Evolutionary conservation across 2,113 vertebrate genomes (phyloP), one percentile per base, ranked within the genome.

Genomic region (Neodon shergylaensis): DNA sequence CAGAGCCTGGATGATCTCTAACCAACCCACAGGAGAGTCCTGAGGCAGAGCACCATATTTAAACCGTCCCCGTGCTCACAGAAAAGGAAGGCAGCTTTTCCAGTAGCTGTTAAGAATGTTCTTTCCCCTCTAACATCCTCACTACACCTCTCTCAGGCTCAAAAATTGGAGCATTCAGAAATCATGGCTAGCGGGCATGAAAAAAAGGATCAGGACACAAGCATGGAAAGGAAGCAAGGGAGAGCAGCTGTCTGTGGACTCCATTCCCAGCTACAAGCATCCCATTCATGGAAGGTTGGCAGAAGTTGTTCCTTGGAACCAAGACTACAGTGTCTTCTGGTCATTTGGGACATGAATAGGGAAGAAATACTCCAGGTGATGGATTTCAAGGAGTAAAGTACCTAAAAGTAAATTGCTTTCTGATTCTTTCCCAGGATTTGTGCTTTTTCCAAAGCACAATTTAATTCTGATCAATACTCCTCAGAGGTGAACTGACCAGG

Each of bases 351-450:
- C 2, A 61, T 3, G 42, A 47, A 12, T 10, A 74, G 24, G 28
- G 65, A 90, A 91, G n/a, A 91, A 95, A 83, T 66, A 91, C 63
- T 95, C 17, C 33, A 61, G 73, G 4, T 44, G 33, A 91, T 47
- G 14, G 61, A 73, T 24, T 81, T 76, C 49, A 91, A 66, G 19
- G 47, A 39, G 3, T 63, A 81, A 70, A 17, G 8, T 73, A 61
- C 17, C 81, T 33, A 14, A 81, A 92, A 88, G 65, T 74, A 58
- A 52, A 88, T 33, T 52, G 7, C 22, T 44, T 94, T 88, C 72
- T 70, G 31, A 79, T 44, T 90, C 28, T 82, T 58, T 73, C 28
- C 22, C 33, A 78, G 36, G 28, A 68, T 83, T 84, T 87, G 28
- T 78, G 72, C 28, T 61, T 66, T 17, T 73, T 92, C 24, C 39